phyloP scores from a whole-genome alignment of 1,140 invertebrate genomes.

The Tetramorium simillimum region DNA sequence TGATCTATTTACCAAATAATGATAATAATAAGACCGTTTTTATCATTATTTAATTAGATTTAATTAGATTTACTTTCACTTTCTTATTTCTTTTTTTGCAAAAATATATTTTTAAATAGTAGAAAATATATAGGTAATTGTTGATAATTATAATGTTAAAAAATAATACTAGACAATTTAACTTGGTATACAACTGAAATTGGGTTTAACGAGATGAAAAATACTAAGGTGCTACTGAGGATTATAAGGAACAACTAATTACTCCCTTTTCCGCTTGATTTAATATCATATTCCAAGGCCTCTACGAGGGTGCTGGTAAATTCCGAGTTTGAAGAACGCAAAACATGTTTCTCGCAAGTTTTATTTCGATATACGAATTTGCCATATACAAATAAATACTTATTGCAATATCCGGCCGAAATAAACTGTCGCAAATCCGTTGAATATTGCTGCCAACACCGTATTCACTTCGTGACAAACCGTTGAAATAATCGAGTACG shows the following conservation, averaged over 20 bases:
- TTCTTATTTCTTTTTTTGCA: not conserved
- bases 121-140: not conserved
- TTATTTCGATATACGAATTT: not conserved
- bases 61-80: not conserved
- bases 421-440: slow-evolving; percentile 24
- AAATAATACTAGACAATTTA: not conserved
- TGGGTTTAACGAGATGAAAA: not conserved
- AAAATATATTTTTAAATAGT: not conserved
- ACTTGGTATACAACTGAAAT: not conserved
- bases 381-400: not conserved
- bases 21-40: too few species aligned
- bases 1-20: not conserved
- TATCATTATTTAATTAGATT: not conserved
- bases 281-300: not conserved
- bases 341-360: not conserved
- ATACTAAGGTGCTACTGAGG: not conserved
- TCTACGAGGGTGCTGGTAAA: not conserved
- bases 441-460: slow-evolving; percentile 8
- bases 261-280: not conserved
- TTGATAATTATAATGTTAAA: not conserved
- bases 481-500: slow-evolving; percentile 10
- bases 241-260: not conserved
- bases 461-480: not conserved
- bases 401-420: not conserved
- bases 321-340: not conserved